Base-by-base conservation (phyloP, 2,888 invertebrate species). In the Timandra comae region DNA sequence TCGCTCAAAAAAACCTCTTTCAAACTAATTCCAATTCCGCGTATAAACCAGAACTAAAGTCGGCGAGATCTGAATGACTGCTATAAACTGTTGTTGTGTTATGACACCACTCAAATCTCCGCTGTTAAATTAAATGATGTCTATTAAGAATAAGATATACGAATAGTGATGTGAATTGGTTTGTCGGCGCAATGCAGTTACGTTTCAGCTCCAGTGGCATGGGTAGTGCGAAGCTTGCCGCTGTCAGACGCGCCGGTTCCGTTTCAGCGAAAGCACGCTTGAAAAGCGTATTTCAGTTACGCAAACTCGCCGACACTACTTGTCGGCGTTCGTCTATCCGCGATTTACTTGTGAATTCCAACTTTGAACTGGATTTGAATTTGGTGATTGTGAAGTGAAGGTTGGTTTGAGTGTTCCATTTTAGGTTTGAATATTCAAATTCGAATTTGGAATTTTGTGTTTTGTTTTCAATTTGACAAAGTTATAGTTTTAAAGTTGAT, bases 101-200 rank as follows among this genome's bases (percentile, higher is more conserved):
- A 69, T 60, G 63, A 57, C 60, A 31, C 57, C 67, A 75, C 74
- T 75, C 70, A 70, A 74, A 75, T 71, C 64, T 62, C 48, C 33
- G 40, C 63, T 60, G 69, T 76, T 66, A 72, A 39, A 27, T 31
- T 37, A 45, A 61, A 46, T 50, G 49, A 49, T n/a, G 39, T 40
- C 12, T 22, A 36, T 30, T 35, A 40, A 26, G 31, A 33, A 30
- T 34, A 30, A 8, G 25, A 23, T 12, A 33, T 21, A 12, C 27
- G 20, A 33, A 35, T 28, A 33, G 35, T 28, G 27, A 36, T 34
- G 38, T 12, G 35, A 8, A 33, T 12, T 30, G 24, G 39, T 38
- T 42, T 37, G 43, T 55, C 61, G 62, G 71, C 82, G 82, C 82
- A 82, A 70, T 84, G 82, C 82, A 82, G 82, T 74, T 74, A 73